These are phyloP conservation scores for Pogonocichla stellata DNA, from an alignment of 2,113 vertebrate species.

Conservation along the genomic window DNA sequence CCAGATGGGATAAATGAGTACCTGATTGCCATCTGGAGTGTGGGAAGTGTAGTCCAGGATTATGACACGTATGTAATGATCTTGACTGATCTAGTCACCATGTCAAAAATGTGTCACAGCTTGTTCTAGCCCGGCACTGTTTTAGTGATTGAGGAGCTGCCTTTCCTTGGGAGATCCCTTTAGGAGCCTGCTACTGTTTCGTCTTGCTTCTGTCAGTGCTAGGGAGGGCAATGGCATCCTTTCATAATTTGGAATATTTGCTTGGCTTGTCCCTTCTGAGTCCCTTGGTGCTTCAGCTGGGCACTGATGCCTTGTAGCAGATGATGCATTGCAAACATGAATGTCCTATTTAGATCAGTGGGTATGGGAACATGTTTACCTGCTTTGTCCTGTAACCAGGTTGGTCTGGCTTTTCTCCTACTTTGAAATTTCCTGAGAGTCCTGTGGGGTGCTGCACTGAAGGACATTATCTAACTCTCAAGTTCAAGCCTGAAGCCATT, in stretches of 20 bases:
- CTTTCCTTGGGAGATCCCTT: not conserved
- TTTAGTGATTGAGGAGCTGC: not conserved
- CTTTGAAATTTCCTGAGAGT: not conserved
- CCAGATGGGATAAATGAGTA: constrained; percentile 89
- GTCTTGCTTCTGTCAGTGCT: not conserved
- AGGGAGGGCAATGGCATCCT: not conserved
- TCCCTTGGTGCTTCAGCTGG: not conserved
- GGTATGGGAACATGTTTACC: not conserved
- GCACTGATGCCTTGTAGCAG: not conserved
- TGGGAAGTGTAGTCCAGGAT: constrained; percentile 91
- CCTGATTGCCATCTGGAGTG: constrained; percentile 88
- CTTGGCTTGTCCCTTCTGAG: not conserved
- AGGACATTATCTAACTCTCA: not conserved
- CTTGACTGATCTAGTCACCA: not conserved
- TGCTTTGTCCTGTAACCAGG: not conserved
- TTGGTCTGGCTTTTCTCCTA: not conserved
- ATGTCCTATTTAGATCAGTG: not conserved
- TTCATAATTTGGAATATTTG: not conserved
- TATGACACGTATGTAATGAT: constrained; percentile 83
- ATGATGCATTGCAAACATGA: not conserved
- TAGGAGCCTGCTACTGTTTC: not conserved
- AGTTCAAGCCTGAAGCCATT: not conserved
- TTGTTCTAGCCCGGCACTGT: not conserved
- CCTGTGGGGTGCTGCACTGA: not conserved
- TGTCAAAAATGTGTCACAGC: not conserved